phyloP scores from a whole-genome alignment of 2,888 invertebrate genomes.

The Cantharis flavilabris region DNA sequence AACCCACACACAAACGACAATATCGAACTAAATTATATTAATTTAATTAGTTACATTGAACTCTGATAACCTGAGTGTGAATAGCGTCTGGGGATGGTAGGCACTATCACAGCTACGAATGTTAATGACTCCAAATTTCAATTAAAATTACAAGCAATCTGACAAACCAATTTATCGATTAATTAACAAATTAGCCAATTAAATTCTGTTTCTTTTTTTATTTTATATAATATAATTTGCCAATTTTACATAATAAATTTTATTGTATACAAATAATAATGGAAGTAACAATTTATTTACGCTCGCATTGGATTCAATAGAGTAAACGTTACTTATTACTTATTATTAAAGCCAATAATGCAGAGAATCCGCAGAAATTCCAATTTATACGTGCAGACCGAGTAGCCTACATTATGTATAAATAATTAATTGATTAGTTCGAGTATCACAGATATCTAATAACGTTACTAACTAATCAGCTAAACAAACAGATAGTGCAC shows the following conservation, averaged over 20 bases:
- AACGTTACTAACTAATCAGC: slow-evolving; percentile 59
- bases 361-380: not conserved
- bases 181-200: slow-evolving; percentile 57
- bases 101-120: slow-evolving; percentile 61
- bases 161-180: slow-evolving; percentile 57
- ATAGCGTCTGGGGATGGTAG: slow-evolving; percentile 42
- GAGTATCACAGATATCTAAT: slow-evolving; percentile 57
- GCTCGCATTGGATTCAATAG: not conserved
- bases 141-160: slow-evolving; percentile 61
- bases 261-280: too few relatives aligned
- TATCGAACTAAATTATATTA: slow-evolving; percentile 37
- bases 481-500: slow-evolving; percentile 59
- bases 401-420: slow-evolving; percentile 50
- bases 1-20: slow-evolving; percentile 13
- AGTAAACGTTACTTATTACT: not conserved
- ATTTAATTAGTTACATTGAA: slow-evolving; percentile 46
- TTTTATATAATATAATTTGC: too few relatives aligned
- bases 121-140: slow-evolving; percentile 72
- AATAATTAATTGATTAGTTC: slow-evolving; percentile 59
- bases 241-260: too few relatives aligned
- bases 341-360: not conserved
- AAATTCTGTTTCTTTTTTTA: slow-evolving; percentile 27
- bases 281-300: not conserved
- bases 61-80: slow-evolving; percentile 41
- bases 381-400: slow-evolving; percentile 13